These are phyloP conservation scores for Eubucco bourcierii DNA, from an alignment of 2,113 vertebrate genomes.

Conservation along the genomic window DNA sequence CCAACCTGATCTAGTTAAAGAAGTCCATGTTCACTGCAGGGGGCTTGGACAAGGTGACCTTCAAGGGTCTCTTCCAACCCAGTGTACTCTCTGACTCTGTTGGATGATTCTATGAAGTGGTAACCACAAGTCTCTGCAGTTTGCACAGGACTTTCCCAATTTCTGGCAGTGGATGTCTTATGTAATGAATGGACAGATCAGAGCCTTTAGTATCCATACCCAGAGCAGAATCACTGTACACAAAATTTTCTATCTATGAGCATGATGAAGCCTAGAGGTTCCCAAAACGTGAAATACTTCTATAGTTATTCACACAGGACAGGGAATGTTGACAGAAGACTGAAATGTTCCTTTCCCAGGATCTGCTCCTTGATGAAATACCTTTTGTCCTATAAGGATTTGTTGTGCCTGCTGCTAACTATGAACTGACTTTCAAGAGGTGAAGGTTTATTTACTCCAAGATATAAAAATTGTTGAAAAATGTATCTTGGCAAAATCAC, in stretches of 20 bases:
- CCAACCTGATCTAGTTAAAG: too few species aligned
- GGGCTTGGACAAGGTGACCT: too few species aligned
- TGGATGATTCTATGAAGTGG: too few species aligned
- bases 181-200: neutral
- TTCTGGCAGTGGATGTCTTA: neutral
- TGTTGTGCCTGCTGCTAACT: neutral
- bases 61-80: too few species aligned
- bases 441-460: neutral
- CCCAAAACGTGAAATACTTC: neutral
- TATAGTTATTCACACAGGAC: neutral
- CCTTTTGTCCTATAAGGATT: too few species aligned
- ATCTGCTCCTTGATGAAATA: neutral
- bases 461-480: neutral
- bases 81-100: too few species aligned
- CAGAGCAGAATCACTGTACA: neutral
- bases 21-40: too few species aligned
- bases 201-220: neutral
- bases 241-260: neutral
- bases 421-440: neutral
- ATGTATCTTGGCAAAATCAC: too few species aligned
- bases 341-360: neutral
- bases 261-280: neutral
- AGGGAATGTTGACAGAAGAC: neutral
- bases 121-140: neutral
- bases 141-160: neutral